Conservation (phyloP, 2,113 vertebrate species). For the Propithecus coquereli region DNA sequence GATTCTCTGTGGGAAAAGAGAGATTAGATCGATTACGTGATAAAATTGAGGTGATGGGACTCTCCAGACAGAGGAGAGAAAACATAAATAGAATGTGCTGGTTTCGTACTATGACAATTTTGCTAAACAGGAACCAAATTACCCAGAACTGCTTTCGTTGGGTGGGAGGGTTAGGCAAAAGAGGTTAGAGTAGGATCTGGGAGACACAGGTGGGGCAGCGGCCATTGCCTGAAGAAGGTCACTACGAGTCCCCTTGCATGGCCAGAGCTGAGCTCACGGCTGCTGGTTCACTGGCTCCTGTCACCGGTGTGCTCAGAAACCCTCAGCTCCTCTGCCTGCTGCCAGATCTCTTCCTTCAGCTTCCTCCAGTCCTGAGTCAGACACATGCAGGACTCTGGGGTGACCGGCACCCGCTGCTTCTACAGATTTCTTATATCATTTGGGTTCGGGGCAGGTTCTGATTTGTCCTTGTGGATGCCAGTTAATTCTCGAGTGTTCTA, state of each 20-base stretch:
- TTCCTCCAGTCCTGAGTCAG: neutral
- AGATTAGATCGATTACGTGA: neutral
- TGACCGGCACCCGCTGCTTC: neutral
- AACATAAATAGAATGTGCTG: neutral
- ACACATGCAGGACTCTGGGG: fast-evolving
- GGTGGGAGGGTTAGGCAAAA: neutral
- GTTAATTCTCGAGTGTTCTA: neutral
- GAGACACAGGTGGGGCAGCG: neutral
- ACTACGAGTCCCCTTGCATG: fast-evolving
- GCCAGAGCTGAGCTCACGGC: fast-evolving
- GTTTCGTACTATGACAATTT: neutral
- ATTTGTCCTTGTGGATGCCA: neutral
- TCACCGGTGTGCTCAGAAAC: neutral
- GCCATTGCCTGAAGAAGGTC: neutral
- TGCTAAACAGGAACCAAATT: neutral
- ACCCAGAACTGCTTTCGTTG: neutral
- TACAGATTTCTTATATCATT: neutral
- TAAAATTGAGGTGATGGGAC: neutral
- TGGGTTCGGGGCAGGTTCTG: neutral
- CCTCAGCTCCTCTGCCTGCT: neutral
- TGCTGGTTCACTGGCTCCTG: neutral
- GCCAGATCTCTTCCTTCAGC: neutral
- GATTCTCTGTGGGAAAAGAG: neutral
- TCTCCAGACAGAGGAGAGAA: neutral
- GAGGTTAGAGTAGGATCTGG: neutral